Evolutionary conservation across 2,888 invertebrate genomes (phyloP), one percentile per base, ranked within the genome.

Genomic region (Pycnomerus fuliginosus): DNA sequence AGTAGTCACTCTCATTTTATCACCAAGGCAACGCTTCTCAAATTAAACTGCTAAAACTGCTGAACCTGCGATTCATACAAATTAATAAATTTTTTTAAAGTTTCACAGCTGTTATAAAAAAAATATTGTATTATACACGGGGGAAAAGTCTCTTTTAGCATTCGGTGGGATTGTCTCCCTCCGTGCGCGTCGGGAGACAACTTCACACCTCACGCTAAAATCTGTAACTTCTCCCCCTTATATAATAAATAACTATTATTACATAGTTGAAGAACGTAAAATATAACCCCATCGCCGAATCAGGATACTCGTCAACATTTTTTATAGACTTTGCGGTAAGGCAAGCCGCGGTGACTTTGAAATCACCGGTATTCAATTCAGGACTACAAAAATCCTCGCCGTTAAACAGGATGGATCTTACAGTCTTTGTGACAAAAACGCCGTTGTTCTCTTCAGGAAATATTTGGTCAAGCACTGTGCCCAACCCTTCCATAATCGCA

Each of bases 381-480:
- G 16, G 5, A 3, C 16, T 25, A 12, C 36, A 36, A 27, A 20
- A 36, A 25, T 5, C 4, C 2, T 25, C 8, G 11, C 36, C 36
- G 8, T 27, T 27, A 11, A 36, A 36, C 12, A 36, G 5, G 1
- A 36, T 11, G 2, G 24, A 2, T 10, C 13, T 11, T 10, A 27
- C 36, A 8, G 15, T 24, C 3, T 8, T 13, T 27, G 14, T 14
- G 7, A 36, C 16, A 7, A 36, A 36, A 7, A 36, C 5, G 7
- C 11, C 7, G 7, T 27, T 15, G 14, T 25, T 1, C 2, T 16
- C 11, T 3, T 20, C 20, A 11, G 7, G 10, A 36, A 36, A 36
- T 10, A 15, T 3, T 11, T 11, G 7, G n/a, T n/a, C n/a, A 27
- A n/a, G 12, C 36, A 36, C 7, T 3, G 1, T 2, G 11, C 8